These are phyloP conservation scores for Chalcosyrphus nemorum DNA, from an alignment of 2,888 invertebrate genomes.

Conservation along the genomic window DNA sequence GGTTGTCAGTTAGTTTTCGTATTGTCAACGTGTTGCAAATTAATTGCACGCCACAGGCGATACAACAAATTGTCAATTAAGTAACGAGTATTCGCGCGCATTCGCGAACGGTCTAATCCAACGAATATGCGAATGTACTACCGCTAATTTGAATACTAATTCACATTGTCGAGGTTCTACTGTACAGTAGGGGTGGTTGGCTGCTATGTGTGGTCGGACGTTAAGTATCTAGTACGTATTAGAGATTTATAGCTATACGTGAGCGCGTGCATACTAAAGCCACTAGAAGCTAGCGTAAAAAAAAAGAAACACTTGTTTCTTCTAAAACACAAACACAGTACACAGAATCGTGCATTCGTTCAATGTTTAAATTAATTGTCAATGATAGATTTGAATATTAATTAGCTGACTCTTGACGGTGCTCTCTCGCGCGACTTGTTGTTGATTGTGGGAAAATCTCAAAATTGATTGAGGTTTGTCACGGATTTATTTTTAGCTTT, in stretches of 20 bases:
- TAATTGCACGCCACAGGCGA: slow-evolving; percentile 68
- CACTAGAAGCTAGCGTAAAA: not conserved
- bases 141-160: slow-evolving; percentile 69
- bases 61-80: slow-evolving; percentile 71
- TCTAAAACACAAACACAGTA: slow-evolving; percentile 42
- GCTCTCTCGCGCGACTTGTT: not conserved
- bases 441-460: slow-evolving; percentile 64
- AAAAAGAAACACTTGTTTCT: slow-evolving; percentile 68
- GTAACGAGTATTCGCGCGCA: slow-evolving; percentile 57
- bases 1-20: slow-evolving; percentile 14
- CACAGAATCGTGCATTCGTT: slow-evolving; percentile 66
- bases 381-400: slow-evolving; percentile 72
- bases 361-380: slow-evolving; percentile 71
- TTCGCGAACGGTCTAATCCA: slow-evolving; percentile 45
- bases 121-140: slow-evolving; percentile 44
- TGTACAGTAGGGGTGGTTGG: not conserved
- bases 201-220: slow-evolving; percentile 21
- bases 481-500: slow-evolving; percentile 53
- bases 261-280: not conserved
- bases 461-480: slow-evolving; percentile 65
- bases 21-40: slow-evolving; percentile 72
- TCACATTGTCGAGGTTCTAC: slow-evolving; percentile 14
- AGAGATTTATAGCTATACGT: slow-evolving; percentile 50
- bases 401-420: slow-evolving; percentile 44
- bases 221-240: slow-evolving; percentile 20